Evolutionary conservation across 2,113 vertebrate species (phyloP), one percentile per base, ranked within the genome.

Genomic region (Myotis brandtii): DNA sequence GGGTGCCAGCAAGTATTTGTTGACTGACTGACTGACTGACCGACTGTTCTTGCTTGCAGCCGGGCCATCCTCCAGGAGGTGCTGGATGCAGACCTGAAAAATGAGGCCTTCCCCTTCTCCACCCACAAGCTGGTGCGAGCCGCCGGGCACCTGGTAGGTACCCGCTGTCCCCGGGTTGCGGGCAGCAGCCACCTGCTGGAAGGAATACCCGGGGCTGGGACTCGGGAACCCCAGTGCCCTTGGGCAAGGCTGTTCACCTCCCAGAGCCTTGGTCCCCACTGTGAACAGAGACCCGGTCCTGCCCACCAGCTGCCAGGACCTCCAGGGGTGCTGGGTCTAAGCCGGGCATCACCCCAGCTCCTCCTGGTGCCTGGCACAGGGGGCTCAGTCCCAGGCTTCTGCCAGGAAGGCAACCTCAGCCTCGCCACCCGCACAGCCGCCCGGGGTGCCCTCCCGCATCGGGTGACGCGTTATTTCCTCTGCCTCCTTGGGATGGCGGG

Each of bases 71-170:
- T 99, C 75, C 99, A 99, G 96, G 99, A 99, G 46, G 99, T 99
- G 77, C 97, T 99, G 0, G 99, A 99, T 64, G 84, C 98, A 0
- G 99, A 99, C 97, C 99, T 99, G 96, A 99, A 99, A 96, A 98
- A 99, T 0, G 98, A 99, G 20, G 99, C 99, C 32, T 99, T 99
- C 91, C 99, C 99, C 0, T 99, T 99, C 98, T 99, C 99, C 67
- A 99, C 99, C 5, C 99, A 99, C 98, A 99, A 99, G 96, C 96
- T 99, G 66, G 98, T 98, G 83, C 98, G 56, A 0, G 99, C 99
- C 0, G 99, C 99, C 0, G 99, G 99, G 77, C 99, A 99, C 97
- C 97, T 96, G 99, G 99, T 99, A 98, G 97, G 98, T 77, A 34
- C 40, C 70, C n/a, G 32, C 30, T 0, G 1, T 12, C 43, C 48